These are phyloP conservation scores for Aspidiotus destructor DNA, from an alignment of 2,888 invertebrate genomes.

Conservation along the genomic window DNA sequence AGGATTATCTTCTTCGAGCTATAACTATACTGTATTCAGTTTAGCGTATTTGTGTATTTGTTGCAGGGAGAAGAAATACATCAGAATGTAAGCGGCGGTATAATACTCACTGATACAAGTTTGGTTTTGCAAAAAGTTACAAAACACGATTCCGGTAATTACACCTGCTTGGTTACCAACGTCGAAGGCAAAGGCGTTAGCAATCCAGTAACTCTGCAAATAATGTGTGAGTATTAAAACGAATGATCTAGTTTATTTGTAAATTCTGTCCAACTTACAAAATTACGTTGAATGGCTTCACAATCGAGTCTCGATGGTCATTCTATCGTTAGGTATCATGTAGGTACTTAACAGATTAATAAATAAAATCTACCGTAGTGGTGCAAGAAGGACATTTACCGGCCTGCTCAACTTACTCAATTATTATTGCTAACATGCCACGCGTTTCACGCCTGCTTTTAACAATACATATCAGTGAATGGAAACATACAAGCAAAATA, in stretches of 20 bases:
- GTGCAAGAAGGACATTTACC: no score
- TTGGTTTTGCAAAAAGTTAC: constrained; percentile 76
- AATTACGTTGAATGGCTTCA: no score
- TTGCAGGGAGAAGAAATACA: constrained; percentile 67
- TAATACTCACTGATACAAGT: constrained; percentile 73
- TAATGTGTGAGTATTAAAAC: constrained; percentile 46
- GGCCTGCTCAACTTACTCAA: no score
- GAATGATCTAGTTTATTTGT: constrained; percentile 5
- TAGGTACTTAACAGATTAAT: no score
- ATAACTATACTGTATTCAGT: neutral
- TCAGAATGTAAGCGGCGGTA: constrained; percentile 69
- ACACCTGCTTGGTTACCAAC: constrained; percentile 76
- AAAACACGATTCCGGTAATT: constrained; percentile 72
- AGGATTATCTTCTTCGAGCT: neutral
- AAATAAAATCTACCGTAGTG: no score
- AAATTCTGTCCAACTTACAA: neutral
- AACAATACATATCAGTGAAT: no score
- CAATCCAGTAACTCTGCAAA: constrained; percentile 46
- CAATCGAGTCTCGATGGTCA: no score
- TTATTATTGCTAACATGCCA: no score
- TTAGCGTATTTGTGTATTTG: constrained; percentile 16
- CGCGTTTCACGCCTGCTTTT: no score
- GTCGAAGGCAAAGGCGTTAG: constrained; percentile 62
- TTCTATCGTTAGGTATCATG: no score
- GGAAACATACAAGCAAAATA: no score